These are phyloP conservation scores for Acanthococcus lagerstroemiae DNA, from an alignment of 2,888 invertebrate species.

Conservation along the genomic window DNA sequence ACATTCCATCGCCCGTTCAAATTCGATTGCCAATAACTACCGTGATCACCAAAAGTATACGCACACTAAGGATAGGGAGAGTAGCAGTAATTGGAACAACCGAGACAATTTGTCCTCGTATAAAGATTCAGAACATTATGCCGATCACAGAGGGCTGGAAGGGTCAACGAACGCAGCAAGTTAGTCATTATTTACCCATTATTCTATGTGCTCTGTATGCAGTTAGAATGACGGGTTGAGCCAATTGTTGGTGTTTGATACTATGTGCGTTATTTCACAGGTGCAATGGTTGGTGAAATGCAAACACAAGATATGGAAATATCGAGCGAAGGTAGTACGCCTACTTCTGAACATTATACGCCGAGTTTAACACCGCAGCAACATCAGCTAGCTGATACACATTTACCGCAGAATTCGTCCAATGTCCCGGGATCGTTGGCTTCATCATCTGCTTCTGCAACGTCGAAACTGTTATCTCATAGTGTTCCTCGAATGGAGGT, in stretches of 20 bases:
- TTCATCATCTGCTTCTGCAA: neutral
- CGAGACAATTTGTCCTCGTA: slow-evolving; percentile 3
- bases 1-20: slow-evolving; percentile 23
- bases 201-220: neutral
- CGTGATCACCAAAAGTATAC: neutral
- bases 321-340: slow-evolving; percentile 81
- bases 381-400: slow-evolving; percentile 30
- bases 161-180: slow-evolving; percentile 7
- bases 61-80: slow-evolving; percentile 3
- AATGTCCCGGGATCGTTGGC: slow-evolving; percentile 2
- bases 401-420: slow-evolving; percentile 21
- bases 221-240: neutral
- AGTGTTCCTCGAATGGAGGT: slow-evolving; percentile 5
- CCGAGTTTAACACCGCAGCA: slow-evolving; percentile 45
- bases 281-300: slow-evolving; percentile 40
- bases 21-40: slow-evolving; percentile 19
- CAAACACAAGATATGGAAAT: slow-evolving; percentile 84
- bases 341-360: slow-evolving; percentile 59
- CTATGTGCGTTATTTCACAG: neutral
- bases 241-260: neutral
- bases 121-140: slow-evolving; percentile 23
- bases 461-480: neutral
- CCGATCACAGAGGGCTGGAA: slow-evolving; percentile 15
- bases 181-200: neutral
- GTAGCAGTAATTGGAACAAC: slow-evolving; percentile 12